Evolutionary conservation across 1,140 invertebrate genomes (phyloP).

Genomic region (Lasioglossum albipes): DNA sequence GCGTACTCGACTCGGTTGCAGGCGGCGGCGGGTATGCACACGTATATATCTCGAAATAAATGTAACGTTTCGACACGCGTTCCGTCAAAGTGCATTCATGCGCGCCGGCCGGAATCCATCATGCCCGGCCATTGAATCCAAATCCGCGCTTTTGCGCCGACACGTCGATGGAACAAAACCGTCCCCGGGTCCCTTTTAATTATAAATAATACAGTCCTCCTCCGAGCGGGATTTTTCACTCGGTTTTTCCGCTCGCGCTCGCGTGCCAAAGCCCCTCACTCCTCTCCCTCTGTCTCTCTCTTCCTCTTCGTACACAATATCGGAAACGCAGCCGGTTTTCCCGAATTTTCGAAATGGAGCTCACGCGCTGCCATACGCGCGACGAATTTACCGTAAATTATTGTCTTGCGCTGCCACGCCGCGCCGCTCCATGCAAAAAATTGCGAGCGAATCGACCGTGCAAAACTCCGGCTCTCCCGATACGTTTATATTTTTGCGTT

Average conservation of each 20-base stretch:
- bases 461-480: too few relatives aligned
- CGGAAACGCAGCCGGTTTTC: conserved; percentile 12
- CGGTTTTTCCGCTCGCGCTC: conserved; percentile 9
- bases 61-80: conserved; percentile 57
- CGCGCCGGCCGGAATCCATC: conserved; percentile 39
- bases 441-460: neutral
- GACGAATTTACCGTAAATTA: conserved; percentile 35
- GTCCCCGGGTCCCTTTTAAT: conserved; percentile 31
- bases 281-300: too few relatives aligned
- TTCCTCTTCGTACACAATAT: too few relatives aligned
- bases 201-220: conserved; percentile 36
- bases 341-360: conserved; percentile 29
- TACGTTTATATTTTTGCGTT: too few relatives aligned
- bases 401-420: conserved; percentile 31
- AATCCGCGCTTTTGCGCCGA: conserved; percentile 31
- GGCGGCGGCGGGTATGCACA: neutral
- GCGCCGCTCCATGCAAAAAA: neutral
- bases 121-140: conserved; percentile 34
- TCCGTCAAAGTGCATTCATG: conserved; percentile 49
- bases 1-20: neutral
- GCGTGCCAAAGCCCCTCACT: too few relatives aligned
- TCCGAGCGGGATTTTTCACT: neutral
- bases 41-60: conserved; percentile 46
- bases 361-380: conserved; percentile 3
- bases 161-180: conserved; percentile 31